Evolutionary conservation across 2,113 vertebrate species (phyloP).

Genomic region (Eptesicus fuscus): DNA sequence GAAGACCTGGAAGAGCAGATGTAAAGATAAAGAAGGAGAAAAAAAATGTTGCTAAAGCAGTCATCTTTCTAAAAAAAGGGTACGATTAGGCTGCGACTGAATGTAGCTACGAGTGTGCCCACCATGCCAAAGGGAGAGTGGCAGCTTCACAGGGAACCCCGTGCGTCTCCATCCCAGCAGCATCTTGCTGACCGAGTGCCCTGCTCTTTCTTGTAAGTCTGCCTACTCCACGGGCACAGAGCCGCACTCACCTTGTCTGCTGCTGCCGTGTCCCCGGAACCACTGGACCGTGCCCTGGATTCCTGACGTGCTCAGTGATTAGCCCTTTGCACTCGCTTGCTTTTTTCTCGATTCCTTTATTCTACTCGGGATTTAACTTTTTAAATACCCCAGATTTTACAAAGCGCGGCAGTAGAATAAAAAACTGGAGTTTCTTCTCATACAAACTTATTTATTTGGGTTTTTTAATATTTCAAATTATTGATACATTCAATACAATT

Average conservation of each 20-base stretch:
- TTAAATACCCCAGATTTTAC: too few species aligned
- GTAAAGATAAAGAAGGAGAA: neutral
- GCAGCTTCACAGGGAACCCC: accelerated
- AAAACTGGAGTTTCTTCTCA: too few species aligned
- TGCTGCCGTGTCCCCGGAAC: neutral
- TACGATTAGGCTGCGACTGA: neutral
- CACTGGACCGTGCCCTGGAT: neutral
- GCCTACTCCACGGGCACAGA: neutral
- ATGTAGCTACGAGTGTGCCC: neutral
- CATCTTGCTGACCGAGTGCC: neutral
- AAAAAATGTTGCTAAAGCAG: too few species aligned
- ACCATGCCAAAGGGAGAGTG: too few species aligned
- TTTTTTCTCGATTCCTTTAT: too few species aligned
- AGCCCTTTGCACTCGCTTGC: too few species aligned
- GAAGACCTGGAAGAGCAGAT: neutral
- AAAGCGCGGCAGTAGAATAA: too few species aligned
- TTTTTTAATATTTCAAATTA: too few species aligned
- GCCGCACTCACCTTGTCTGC: neutral
- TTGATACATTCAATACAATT: too few species aligned
- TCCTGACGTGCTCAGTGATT: accelerated
- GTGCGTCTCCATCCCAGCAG: neutral
- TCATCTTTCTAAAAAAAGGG: neutral
- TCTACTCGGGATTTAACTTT: too few species aligned
- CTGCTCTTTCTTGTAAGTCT: neutral
- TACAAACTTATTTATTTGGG: too few species aligned